phyloP scores from a whole-genome alignment of 2,888 invertebrate genomes.

The Ormia ochracea region DNA sequence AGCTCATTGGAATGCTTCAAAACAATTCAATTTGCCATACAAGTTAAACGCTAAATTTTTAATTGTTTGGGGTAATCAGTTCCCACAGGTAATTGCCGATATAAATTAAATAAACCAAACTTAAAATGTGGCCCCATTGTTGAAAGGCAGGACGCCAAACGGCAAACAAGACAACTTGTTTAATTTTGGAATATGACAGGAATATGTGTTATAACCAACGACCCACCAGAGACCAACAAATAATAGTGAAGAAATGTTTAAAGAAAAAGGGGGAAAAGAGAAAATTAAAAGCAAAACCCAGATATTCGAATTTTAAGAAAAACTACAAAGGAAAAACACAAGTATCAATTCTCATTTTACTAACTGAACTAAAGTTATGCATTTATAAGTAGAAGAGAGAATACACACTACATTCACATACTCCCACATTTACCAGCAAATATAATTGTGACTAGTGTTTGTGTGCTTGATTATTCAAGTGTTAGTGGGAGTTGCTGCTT shows the following conservation, averaged over 20 bases:
- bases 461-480: not conserved
- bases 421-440: not conserved
- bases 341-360: slow-evolving; percentile 49
- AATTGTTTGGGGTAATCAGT: slow-evolving; percentile 43
- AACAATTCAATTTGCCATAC: slow-evolving; percentile 27
- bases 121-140: slow-evolving; percentile 19
- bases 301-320: not conserved
- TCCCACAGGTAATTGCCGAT: slow-evolving; percentile 60
- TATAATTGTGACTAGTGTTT: not conserved
- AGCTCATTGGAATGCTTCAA: not conserved
- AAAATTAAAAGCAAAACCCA: not conserved
- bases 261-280: not conserved
- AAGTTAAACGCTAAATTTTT: slow-evolving; percentile 36
- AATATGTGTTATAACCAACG: slow-evolving; percentile 53
- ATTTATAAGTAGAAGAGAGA: slow-evolving; percentile 47
- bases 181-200: slow-evolving; percentile 58
- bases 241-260: slow-evolving; percentile 26
- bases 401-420: not conserved
- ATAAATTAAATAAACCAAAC: slow-evolving; percentile 49
- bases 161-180: slow-evolving; percentile 38
- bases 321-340: slow-evolving; percentile 25
- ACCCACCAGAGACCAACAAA: slow-evolving; percentile 49
- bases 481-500: slow-evolving; percentile 31
- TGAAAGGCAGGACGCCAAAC: slow-evolving; percentile 25
- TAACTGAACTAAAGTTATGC: slow-evolving; percentile 53